These are phyloP conservation scores for Myopa tessellatipennis DNA, from an alignment of 2,888 invertebrate species.

Conservation along the genomic window DNA sequence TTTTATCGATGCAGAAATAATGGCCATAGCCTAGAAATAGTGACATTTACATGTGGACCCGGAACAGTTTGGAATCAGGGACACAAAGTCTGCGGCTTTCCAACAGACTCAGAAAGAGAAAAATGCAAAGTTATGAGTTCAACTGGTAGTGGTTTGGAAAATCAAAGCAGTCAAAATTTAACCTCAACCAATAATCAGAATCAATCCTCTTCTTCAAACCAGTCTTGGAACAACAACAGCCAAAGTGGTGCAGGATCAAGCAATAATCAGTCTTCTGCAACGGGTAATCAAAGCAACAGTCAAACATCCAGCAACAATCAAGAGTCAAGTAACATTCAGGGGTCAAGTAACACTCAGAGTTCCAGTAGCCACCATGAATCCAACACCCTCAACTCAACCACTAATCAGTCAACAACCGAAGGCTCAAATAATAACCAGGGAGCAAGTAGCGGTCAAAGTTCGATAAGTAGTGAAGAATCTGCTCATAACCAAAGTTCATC, in stretches of 20 bases:
- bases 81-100: slow-evolving; percentile 70
- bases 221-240: slow-evolving; percentile 1
- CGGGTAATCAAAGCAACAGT: slow-evolving; percentile 5
- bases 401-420: background rate
- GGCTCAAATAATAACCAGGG: slow-evolving; percentile 31
- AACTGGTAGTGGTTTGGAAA: slow-evolving; percentile 21
- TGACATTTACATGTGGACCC: slow-evolving; percentile 71
- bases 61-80: slow-evolving; percentile 73
- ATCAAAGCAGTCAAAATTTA: slow-evolving; percentile 18
- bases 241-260: background rate
- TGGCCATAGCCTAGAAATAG: slow-evolving; percentile 67
- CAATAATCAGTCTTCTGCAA: background rate
- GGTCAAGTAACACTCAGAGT: slow-evolving; percentile 32
- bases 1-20: slow-evolving; percentile 72
- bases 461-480: slow-evolving; percentile 44
- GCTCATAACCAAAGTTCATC: slow-evolving; percentile 27
- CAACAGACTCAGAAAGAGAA: slow-evolving; percentile 59
- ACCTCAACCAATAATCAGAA: background rate
- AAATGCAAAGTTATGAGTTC: slow-evolving; percentile 52
- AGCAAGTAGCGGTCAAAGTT: slow-evolving; percentile 33
- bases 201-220: background rate
- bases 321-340: slow-evolving; percentile 7
- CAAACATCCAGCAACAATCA: slow-evolving; percentile 9
- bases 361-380: slow-evolving; percentile 43
- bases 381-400: slow-evolving; percentile 32